Percentiles rank a stretch among this genome's conserved stretches.
Evolutionary conservation across 2,888 invertebrate species (phyloP).

Genomic region (Aquatica leii): DNA sequence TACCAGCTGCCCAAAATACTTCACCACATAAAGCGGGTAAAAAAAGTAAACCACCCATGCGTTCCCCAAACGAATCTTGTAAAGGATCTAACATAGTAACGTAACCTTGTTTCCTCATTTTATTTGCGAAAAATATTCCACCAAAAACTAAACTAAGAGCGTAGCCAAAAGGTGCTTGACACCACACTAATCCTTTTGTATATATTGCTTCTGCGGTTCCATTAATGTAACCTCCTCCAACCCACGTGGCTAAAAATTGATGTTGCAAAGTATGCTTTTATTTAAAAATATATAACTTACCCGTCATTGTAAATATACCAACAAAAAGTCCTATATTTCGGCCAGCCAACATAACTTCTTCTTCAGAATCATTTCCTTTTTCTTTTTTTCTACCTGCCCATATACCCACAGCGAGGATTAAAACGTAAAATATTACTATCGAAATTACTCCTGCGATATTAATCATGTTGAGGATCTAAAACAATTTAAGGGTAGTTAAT

Average conservation of each 20-base stretch:
- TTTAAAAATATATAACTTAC: conserved; percentile 60
- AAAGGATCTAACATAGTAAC: conserved; percentile 99
- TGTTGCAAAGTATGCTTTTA: background rate
- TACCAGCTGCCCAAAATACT: conserved; percentile 99
- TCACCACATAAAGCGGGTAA: conserved; percentile 97
- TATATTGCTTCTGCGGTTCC: conserved; percentile 98
- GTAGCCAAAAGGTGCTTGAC: conserved; percentile 99
- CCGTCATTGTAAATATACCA: conserved; percentile 99
- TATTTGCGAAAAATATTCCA: conserved; percentile 97
- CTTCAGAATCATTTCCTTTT: conserved; percentile 87
- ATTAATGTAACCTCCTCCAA: conserved; percentile 99
- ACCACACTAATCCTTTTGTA: conserved; percentile 93
- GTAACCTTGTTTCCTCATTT: conserved; percentile 97
- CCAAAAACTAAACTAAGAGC: conserved; percentile 95
- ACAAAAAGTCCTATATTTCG: conserved; percentile 96
- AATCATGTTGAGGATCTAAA: conserved; percentile 71
- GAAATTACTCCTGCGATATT: conserved; percentile 93
- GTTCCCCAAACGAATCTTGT: conserved; percentile 94
- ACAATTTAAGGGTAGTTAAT: background rate
- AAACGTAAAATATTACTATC: conserved; percentile 93
- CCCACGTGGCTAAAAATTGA: conserved; percentile 88
- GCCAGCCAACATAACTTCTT: conserved; percentile 98
- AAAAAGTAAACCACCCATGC: conserved; percentile 97
- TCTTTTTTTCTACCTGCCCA: conserved; percentile 97
- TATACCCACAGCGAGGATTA: conserved; percentile 95